Conservation (phyloP, 2,797 vertebrate species). For the Platalea minor region DNA sequence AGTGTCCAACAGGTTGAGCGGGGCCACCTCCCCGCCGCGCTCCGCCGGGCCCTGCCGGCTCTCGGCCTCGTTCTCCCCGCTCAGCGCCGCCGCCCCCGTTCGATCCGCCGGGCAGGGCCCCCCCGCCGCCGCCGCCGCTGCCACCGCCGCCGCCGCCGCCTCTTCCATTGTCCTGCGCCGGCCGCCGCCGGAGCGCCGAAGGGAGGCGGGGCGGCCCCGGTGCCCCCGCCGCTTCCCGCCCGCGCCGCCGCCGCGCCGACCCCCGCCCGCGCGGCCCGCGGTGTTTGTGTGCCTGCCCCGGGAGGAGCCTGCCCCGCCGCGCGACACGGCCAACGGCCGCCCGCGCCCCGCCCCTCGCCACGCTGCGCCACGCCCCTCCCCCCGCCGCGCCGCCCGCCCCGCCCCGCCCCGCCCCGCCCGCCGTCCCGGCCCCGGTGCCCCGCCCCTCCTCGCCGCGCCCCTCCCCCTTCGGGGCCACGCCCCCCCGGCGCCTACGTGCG, state of each 20-base stretch:
- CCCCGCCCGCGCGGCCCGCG: neutral
- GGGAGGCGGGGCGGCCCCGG: neutral
- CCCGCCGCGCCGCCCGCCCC: too few species aligned
- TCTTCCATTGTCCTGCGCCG: constrained; percentile 72
- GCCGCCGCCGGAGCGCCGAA: constrained; percentile 58
- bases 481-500: neutral
- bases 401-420: too few species aligned
- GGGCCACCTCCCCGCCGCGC: constrained; percentile 79
- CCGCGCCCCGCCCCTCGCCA: neutral
- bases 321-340: neutral
- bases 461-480: neutral
- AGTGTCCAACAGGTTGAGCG: constrained; percentile 92
- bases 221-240: neutral
- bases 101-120: constrained; percentile 34
- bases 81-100: constrained; percentile 34
- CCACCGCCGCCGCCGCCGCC: constrained; percentile 19
- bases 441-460: neutral
- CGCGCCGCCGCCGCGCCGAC: neutral
- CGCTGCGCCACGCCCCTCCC: neutral
- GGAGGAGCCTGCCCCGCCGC: neutral
- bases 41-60: constrained; percentile 88
- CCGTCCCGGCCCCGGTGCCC: neutral
- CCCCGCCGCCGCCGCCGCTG: neutral
- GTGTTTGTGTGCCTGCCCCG: neutral
- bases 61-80: constrained; percentile 91